Evolutionary conservation across 2,888 invertebrate genomes (phyloP).

Genomic region (Rhynchonema sp.): DNA sequence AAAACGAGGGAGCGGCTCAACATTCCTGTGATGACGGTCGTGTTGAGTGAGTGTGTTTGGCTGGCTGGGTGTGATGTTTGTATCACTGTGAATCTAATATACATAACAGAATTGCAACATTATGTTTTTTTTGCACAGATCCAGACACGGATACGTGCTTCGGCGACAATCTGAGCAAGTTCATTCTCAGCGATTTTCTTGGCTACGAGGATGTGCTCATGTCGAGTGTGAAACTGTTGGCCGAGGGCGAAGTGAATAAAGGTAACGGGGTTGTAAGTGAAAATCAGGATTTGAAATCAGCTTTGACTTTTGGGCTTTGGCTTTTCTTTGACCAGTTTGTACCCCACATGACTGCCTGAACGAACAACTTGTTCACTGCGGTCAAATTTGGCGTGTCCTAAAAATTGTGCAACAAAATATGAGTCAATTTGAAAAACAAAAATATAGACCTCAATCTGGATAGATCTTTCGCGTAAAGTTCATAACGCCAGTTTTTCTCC

Average conservation of each 20-base stretch:
- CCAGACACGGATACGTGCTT: constrained; percentile 73
- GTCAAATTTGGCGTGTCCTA: too few species aligned
- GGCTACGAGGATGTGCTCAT: constrained; percentile 93
- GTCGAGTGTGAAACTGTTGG: constrained; percentile 81
- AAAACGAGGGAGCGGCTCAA: constrained; percentile 63
- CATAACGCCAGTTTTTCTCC: too few species aligned
- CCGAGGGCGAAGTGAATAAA: constrained; percentile 87
- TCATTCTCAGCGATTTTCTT: constrained; percentile 71
- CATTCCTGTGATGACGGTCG: constrained; percentile 53
- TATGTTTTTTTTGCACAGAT: constrained; percentile 35
- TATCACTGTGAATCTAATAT: too few species aligned
- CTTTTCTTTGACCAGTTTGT: too few species aligned
- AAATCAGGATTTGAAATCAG: too few species aligned
- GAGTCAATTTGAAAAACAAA: too few species aligned
- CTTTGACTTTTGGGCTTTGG: too few species aligned
- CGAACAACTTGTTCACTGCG: too few species aligned
- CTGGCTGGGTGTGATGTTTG: background rate
- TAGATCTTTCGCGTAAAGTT: too few species aligned
- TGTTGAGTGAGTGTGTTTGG: constrained; percentile 20
- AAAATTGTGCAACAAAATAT: too few species aligned
- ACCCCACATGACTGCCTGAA: too few species aligned
- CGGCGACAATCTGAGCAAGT: constrained; percentile 70
- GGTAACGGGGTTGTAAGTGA: constrained; percentile 41
- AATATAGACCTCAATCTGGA: too few species aligned
- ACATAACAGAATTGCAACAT: background rate